Evolutionary conservation across 2,888 invertebrate species (phyloP).

Genomic region (Limnephilus lunatus): DNA sequence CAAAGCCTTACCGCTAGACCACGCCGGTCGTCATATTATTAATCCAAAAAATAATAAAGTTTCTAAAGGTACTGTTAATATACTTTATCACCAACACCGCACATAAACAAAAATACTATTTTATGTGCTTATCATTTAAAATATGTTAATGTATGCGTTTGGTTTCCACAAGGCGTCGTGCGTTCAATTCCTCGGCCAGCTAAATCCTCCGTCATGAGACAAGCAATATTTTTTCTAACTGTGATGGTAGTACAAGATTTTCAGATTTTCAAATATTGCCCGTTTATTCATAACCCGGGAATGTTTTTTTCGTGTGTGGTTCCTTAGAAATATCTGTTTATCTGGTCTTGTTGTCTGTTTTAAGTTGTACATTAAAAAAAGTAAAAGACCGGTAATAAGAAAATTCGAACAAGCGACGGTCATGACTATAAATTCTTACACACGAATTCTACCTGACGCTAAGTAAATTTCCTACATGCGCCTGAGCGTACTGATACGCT

Average conservation of each 20-base stretch:
- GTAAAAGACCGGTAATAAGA: not conserved
- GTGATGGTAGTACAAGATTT: too few species aligned
- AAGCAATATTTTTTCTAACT: too few species aligned
- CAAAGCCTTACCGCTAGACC: too few species aligned
- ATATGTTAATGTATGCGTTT: too few species aligned
- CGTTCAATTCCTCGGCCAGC: too few species aligned
- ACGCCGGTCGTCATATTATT: too few species aligned
- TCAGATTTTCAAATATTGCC: too few species aligned
- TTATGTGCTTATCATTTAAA: too few species aligned
- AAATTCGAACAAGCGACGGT: not conserved
- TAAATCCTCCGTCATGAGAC: too few species aligned
- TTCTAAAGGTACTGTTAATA: not conserved
- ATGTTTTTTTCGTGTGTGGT: not conserved
- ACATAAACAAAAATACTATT: too few species aligned
- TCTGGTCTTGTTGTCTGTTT: not conserved
- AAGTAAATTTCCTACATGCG: slow-evolving; percentile 59
- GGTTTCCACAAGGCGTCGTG: too few species aligned
- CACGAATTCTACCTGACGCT: slow-evolving; percentile 56
- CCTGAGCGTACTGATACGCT: slow-evolving; percentile 49
- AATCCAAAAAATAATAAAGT: not conserved
- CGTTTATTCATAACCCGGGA: too few species aligned
- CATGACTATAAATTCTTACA: slow-evolving; percentile 58
- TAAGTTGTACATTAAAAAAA: not conserved
- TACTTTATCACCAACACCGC: not conserved
- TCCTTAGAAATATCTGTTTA: not conserved